These are phyloP conservation scores for Crypturellus undulatus DNA, from an alignment of 2,113 vertebrate genomes.

Conservation along the genomic window DNA sequence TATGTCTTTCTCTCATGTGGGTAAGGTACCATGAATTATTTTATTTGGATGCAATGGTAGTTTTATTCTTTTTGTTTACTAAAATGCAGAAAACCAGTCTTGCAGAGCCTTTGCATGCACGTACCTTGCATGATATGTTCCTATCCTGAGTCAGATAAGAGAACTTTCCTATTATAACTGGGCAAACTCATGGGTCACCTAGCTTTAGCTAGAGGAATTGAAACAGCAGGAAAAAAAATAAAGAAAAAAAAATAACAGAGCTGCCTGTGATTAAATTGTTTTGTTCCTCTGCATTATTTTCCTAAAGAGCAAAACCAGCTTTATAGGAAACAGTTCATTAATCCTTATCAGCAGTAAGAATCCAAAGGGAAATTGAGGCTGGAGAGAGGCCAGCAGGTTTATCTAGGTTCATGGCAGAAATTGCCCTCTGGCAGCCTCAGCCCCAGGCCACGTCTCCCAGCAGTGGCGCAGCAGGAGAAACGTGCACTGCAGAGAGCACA, in stretches of 20 bases:
- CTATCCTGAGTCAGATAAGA: background rate
- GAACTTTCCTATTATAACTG: background rate
- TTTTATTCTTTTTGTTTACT: background rate
- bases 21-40: background rate
- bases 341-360: background rate
- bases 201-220: background rate
- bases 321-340: background rate
- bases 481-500: rapidly evolving
- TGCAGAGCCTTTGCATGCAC: background rate
- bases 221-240: background rate
- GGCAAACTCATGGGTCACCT: background rate
- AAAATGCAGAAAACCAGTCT: background rate
- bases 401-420: background rate
- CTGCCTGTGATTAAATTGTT: background rate
- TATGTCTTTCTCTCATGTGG: background rate
- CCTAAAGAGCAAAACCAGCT: background rate
- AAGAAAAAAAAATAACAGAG: background rate
- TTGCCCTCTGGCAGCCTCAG: background rate
- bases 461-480: background rate
- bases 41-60: background rate
- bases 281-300: background rate
- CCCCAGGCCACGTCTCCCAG: background rate
- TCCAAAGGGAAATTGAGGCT: background rate
- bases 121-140: background rate
- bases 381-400: background rate